Percentiles rank a stretch among this genome's conserved stretches.
phyloP scores from a whole-genome alignment of 1,140 invertebrate genomes.

The Pachyrhynchus sulphureomaculatus region DNA sequence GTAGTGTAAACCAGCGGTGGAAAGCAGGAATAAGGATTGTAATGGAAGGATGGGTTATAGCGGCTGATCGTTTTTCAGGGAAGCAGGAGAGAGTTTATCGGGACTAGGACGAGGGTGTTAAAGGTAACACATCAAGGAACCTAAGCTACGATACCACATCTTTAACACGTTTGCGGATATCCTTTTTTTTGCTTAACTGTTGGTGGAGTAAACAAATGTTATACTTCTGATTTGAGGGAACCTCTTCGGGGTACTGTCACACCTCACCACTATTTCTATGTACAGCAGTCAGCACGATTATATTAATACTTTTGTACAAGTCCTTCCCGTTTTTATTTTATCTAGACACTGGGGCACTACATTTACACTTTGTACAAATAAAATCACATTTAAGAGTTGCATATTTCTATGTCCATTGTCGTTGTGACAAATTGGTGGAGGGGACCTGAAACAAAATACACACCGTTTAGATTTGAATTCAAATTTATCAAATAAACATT shows the following conservation, averaged over 20 bases:
- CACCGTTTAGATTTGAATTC: too few species aligned
- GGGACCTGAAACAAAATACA: slow-evolving; percentile 44
- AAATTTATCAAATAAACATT: too few species aligned
- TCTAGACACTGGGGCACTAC: slow-evolving; percentile 53
- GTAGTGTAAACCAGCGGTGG: too few species aligned
- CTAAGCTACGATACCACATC: slow-evolving; percentile 50
- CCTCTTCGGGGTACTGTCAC: slow-evolving; percentile 40
- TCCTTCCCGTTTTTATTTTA: slow-evolving; percentile 37
- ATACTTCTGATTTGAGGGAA: slow-evolving; percentile 25
- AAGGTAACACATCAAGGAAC: slow-evolving; percentile 49
- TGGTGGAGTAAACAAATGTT: slow-evolving; percentile 33
- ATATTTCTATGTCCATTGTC: slow-evolving; percentile 52
- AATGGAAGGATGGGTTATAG: background rate
- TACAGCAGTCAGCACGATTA: slow-evolving; percentile 49
- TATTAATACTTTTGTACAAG: slow-evolving; percentile 54
- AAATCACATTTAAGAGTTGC: slow-evolving; percentile 55
- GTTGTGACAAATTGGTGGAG: slow-evolving; percentile 45
- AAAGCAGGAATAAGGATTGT: slow-evolving; percentile 22
- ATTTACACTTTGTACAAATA: slow-evolving; percentile 55
- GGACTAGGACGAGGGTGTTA: slow-evolving; percentile 40
- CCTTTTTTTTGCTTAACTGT: slow-evolving; percentile 37
- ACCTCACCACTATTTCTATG: slow-evolving; percentile 45
- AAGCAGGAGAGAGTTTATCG: slow-evolving; percentile 24
- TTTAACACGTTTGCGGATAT: slow-evolving; percentile 43
- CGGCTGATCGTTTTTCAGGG: slow-evolving; percentile 37